Base-by-base conservation (phyloP, 1,140 invertebrate species). In the Armadillidium nasatum region DNA sequence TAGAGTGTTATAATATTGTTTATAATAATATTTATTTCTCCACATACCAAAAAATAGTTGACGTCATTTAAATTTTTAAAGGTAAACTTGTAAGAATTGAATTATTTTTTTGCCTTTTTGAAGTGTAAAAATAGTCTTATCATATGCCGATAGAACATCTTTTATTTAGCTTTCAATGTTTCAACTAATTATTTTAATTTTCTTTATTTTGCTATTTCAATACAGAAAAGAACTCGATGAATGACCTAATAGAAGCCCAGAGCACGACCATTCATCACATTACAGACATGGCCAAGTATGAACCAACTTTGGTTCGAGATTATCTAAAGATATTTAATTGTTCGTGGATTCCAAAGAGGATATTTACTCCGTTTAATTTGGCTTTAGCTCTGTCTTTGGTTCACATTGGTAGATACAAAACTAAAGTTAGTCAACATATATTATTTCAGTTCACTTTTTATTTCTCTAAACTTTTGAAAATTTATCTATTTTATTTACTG, bases 221-320 rank as follows among this genome's bases (percentile, higher is more conserved):
- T 43, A 15, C 68, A 76, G 78, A 74, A 44, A 68, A 79, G 23
- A 72, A 75, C 22, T 72, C 70, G 19, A 21, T 76, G 10, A 67
- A 45, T 68, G 75, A 80, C 23, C 66, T 80, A 44, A 76, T 67
- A 33, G 79, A 80, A 72, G 79, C 79, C 22, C 77, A 78, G 44
- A 75, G 78, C 7, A 81, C 81, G 3, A 78, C 80, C 33, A 81
- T 81, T 22, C 74, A 78, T 43, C 81, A 81, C 43, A 33, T 81
- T 19, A 81, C 81, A 4, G 76, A 81, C 44, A 50, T 76, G 71
- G 78, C 81, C 33, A 71, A 75, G 69, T 76, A 77, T 22, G 77
- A 80, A 44, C 72, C 79, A 13, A 71, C 60, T 4, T 44, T 81
- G 45, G 78, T 79, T 43, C 60, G 60, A 15, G 81, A 81, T 54